Evolutionary conservation across 2,797 vertebrate genomes (phyloP), one percentile per base, ranked within the genome.

Genomic region (Cyprinodon diabolis): DNA sequence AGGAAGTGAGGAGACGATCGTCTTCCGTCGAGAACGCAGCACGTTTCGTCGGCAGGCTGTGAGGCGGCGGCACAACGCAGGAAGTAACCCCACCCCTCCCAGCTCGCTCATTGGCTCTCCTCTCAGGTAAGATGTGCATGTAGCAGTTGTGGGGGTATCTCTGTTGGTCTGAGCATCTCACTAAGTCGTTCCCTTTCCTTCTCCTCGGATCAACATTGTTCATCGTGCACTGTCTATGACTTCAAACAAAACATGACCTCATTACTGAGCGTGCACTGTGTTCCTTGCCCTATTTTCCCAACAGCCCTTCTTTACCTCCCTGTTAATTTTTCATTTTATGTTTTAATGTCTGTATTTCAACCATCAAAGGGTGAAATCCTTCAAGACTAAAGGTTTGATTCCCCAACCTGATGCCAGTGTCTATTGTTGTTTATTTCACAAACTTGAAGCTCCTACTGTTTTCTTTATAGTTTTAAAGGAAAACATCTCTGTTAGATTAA

Each of bases 31-130:
- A 72, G 98, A 99, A 89, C 97, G 98, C 95, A 98, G 98, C 95
- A 99, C 98, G 82, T 99, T 99, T 95, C 98, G 98, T 85, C 96
- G 98, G 86, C 98, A 99, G 96, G 98, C 98, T 48, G 98, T 99
- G 71, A 96, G 98, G 89, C 96, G 98, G 93, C 96, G 98, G 84
- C 98, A 99, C 96, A 99, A 99, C 94, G 98, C 98, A 86, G 98
- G 98, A 92, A 99, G 97, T 95, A 99, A 98, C 96, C 97, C 98
- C 91, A 97, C 96, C 90, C 98, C 98, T 91, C 97, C 97, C 90
- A 92, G 96, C 87, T 98, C 98, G 90, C 96, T 99, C 95, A 96
- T 99, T 92, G 98, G 98, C 96, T 98, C 98, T 87, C 98, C 98
- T 91, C 97, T 98, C 95, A 99, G 98, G 98, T 99, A 98, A 77